Percentiles rank a stretch among this genome's conserved stretches.
phyloP scores from a whole-genome alignment of 2,888 invertebrate species.

The Salticus scenicus region DNA sequence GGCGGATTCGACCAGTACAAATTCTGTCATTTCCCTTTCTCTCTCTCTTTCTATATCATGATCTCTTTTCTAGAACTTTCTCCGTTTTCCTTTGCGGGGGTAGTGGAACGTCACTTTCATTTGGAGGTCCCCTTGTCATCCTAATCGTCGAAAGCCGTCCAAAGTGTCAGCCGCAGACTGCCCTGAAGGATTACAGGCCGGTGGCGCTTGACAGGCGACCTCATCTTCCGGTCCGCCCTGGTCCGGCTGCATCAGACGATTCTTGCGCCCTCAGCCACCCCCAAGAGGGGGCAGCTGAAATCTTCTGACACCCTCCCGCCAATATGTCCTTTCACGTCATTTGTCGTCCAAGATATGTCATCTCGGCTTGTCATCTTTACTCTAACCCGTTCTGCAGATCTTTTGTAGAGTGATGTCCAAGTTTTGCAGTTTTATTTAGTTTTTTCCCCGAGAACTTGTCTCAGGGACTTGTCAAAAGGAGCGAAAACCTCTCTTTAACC shows the following conservation, averaged over 20 bases:
- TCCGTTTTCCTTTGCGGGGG: slow-evolving; percentile 43
- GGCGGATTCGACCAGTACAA: slow-evolving; percentile 31
- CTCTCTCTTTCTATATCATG: slow-evolving; percentile 28
- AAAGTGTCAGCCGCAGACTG: slow-evolving; percentile 66
- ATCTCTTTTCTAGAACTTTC: slow-evolving; percentile 14
- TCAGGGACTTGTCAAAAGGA: slow-evolving; percentile 49
- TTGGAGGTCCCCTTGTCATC: slow-evolving; percentile 62
- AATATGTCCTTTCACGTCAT: slow-evolving; percentile 63
- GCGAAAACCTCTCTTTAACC: slow-evolving; percentile 59
- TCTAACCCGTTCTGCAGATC: slow-evolving; percentile 46
- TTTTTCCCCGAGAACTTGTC: slow-evolving; percentile 13
- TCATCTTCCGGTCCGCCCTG: slow-evolving; percentile 68
- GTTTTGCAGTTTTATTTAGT: slow-evolving; percentile 14
- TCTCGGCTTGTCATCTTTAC: slow-evolving; percentile 56
- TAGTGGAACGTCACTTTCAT: slow-evolving; percentile 69
- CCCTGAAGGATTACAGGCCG: slow-evolving; percentile 71
- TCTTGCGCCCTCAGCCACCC: slow-evolving; percentile 13
- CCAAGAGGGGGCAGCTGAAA: slow-evolving; percentile 36
- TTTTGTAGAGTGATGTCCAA: slow-evolving; percentile 51
- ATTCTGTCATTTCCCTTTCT: slow-evolving; percentile 45
- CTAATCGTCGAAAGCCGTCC: slow-evolving; percentile 67
- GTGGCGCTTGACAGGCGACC: slow-evolving; percentile 68
- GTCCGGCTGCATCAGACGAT: slow-evolving; percentile 53
- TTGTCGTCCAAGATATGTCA: slow-evolving; percentile 68
- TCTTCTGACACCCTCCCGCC: slow-evolving; percentile 26